phyloP scores from a whole-genome alignment of 2,797 vertebrate genomes.

The Acropternis orthonyx region DNA sequence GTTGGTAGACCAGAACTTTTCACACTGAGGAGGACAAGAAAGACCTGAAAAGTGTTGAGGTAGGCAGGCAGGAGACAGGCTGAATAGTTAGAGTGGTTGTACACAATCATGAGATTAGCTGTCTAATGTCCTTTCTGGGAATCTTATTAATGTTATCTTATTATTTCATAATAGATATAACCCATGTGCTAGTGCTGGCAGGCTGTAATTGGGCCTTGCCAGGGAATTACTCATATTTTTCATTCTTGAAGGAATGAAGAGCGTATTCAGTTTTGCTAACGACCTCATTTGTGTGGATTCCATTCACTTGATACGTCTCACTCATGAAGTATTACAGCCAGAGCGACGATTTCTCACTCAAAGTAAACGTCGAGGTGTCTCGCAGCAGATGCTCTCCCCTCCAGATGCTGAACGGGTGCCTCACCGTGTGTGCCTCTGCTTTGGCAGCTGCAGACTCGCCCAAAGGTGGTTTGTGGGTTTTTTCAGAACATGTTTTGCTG shows the following conservation, averaged over 20 bases:
- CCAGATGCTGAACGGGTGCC: not conserved
- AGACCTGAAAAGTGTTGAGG: not conserved
- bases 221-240: slow-evolving; percentile 68
- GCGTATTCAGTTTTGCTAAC: slow-evolving; percentile 64
- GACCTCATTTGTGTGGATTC: slow-evolving; percentile 70
- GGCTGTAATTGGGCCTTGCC: slow-evolving; percentile 67
- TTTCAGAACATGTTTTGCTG: not conserved
- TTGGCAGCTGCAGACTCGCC: not conserved
- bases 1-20: not conserved
- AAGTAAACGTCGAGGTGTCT: not conserved
- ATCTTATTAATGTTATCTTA: slow-evolving; percentile 70
- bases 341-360: slow-evolving; percentile 53
- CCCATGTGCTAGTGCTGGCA: slow-evolving; percentile 29
- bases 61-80: not conserved
- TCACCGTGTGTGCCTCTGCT: not conserved
- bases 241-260: slow-evolving; percentile 60
- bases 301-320: slow-evolving; percentile 32
- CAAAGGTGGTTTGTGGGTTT: not conserved
- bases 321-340: slow-evolving; percentile 32
- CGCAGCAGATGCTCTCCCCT: not conserved
- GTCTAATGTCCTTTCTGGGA: slow-evolving; percentile 66
- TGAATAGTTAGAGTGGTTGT: not conserved
- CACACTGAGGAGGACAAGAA: not conserved
- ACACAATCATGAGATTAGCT: not conserved
- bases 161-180: slow-evolving; percentile 72